Base-by-base conservation (phyloP, 2,888 invertebrate species). In the Ophioninae sp. region DNA sequence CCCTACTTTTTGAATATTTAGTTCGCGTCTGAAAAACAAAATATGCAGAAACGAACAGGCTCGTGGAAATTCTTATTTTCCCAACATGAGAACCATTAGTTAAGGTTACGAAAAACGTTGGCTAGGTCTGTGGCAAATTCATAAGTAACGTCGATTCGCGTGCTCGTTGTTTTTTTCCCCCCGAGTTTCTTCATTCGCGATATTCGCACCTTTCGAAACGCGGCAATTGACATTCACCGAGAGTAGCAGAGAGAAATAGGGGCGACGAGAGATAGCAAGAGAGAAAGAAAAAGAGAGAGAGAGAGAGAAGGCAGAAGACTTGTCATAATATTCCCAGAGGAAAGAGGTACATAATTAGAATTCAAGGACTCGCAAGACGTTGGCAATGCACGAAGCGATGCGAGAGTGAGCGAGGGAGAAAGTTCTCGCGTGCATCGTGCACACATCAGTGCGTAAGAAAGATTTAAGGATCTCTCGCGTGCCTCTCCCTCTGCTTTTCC, bases 381-480 rank as follows among this genome's bases (percentile, higher is more conserved):
- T 41, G 44, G 69, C 67, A 44, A 82, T 37, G 76, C 64, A 62
- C 65, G 37, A 75, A 76, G 59, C 39, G 57, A 59, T 41, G 41
- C 17, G 76, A 76, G 67, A 79, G 67, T 65, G 76, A 72, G 59
- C 65, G 75, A 65, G 81, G 44, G 73, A 79, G 59, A 82, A 75
- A 77, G 61, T 68, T 79, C 30, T 30, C 23, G 82, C 79, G 70
- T 78, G 80, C 44, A 80, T 68, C 69, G 57, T 74, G 30, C 30
- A 61, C 65, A 67, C 69, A 41, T 67, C 69, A 64, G 62, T 65
- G 70, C 65, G 79, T 72, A 79, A 68, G 37, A 59, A 30, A 83
- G 80, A 83, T 79, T 81, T 79, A 79, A 84, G 84, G 79, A 84
- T 76, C 72, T 76, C 75, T 75, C 82, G 21, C 30, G 64, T 56